These are phyloP conservation scores for Thripadectes ignobilis DNA, from an alignment of 2,797 vertebrate genomes.

Conservation along the genomic window DNA sequence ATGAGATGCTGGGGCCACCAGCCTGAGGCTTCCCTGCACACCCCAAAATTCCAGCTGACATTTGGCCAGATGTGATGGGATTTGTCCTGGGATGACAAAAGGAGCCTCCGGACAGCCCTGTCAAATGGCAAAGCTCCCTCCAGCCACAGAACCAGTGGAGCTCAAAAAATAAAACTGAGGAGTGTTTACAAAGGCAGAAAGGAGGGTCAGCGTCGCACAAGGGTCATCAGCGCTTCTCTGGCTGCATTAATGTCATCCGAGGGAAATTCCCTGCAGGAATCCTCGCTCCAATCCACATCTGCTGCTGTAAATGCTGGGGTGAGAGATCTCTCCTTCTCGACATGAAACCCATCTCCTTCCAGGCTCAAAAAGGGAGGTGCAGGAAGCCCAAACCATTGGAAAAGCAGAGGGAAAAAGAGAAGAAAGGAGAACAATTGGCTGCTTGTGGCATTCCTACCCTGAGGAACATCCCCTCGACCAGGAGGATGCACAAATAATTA, in stretches of 20 bases:
- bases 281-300: background rate
- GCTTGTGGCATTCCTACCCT: background rate
- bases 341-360: rapidly evolving
- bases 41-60: background rate
- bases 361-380: rapidly evolving
- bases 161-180: background rate
- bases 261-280: slow-evolving; percentile 5
- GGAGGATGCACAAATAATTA: background rate
- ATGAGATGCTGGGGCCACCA: rapidly evolving
- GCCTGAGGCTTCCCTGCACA: background rate
- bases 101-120: background rate
- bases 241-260: background rate
- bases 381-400: rapidly evolving
- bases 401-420: background rate
- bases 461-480: rapidly evolving
- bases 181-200: background rate
- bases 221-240: background rate
- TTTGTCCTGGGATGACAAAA: background rate
- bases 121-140: background rate
- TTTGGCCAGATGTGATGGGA: background rate
- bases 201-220: background rate
- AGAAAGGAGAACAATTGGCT: background rate
- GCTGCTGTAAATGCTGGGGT: rapidly evolving
- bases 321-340: background rate
- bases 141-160: background rate